Evolutionary conservation across 2,888 invertebrate species (phyloP).

Genomic region (Eupithecia inturbata): DNA sequence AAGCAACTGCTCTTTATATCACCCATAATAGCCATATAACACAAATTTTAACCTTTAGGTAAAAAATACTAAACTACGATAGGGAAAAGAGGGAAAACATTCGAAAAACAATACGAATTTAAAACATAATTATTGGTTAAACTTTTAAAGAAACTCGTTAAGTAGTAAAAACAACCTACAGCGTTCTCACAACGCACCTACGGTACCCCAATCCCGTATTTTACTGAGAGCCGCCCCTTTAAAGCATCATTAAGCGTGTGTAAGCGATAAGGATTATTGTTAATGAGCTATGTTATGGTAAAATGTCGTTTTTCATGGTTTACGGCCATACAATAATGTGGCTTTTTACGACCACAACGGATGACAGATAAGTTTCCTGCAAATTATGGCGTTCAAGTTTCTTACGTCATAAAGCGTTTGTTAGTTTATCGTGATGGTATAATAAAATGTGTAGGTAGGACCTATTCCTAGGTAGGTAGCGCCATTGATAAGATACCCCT

Average conservation of each 20-base stretch:
- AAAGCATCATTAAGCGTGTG: conserved; percentile 78
- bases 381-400: conserved; percentile 24
- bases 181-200: neutral
- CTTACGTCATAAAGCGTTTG: conserved; percentile 5
- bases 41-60: too few species aligned
- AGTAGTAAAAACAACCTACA: neutral
- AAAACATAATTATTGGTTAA: neutral
- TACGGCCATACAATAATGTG: conserved; percentile 49
- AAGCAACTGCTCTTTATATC: neutral
- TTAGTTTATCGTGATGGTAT: conserved; percentile 10
- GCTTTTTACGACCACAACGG: conserved; percentile 43
- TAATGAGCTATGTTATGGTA: conserved; percentile 73
- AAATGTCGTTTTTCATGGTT: conserved; percentile 61
- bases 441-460: neutral
- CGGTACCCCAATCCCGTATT: conserved; percentile 36
- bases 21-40: too few species aligned
- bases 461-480: neutral
- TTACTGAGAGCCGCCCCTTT: conserved; percentile 63
- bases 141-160: neutral
- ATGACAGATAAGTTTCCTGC: conserved; percentile 33
- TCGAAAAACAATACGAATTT: neutral
- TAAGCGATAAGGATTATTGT: conserved; percentile 74
- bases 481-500: neutral
- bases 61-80: neutral
- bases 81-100: neutral